phyloP scores from a whole-genome alignment of 2,797 vertebrate species.

The Oreortyx pictus region DNA sequence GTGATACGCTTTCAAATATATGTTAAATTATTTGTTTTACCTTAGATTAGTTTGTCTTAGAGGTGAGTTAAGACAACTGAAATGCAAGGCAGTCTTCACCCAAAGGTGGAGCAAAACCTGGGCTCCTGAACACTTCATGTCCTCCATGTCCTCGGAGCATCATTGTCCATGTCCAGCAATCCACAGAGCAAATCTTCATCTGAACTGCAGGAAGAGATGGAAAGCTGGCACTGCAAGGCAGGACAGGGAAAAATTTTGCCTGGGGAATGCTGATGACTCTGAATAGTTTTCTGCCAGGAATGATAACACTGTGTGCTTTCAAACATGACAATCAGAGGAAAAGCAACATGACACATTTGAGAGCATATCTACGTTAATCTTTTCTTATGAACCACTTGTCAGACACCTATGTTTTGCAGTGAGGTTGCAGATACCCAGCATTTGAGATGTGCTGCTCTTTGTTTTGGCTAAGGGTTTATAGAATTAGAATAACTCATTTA shows the following conservation, averaged over 20 bases:
- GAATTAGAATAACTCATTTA: neutral
- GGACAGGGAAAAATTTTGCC: neutral
- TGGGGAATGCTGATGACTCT: neutral
- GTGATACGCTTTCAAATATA: neutral
- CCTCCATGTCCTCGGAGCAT: neutral
- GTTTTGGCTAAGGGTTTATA: neutral
- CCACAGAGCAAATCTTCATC: neutral
- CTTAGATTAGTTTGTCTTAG: neutral
- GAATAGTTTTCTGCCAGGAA: neutral
- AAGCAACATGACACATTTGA: neutral
- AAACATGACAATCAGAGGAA: neutral
- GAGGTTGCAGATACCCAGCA: neutral
- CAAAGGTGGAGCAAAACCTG: neutral
- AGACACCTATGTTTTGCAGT: neutral
- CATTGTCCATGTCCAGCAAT: neutral
- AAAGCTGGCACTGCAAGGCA: neutral
- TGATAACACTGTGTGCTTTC: rapidly evolving
- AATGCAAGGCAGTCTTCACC: neutral
- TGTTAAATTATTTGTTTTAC: neutral
- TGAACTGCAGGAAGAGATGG: rapidly evolving
- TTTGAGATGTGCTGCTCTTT: rapidly evolving
- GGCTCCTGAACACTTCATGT: neutral
- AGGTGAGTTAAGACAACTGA: rapidly evolving
- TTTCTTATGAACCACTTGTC: neutral
- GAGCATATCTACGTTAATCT: neutral